Base-by-base conservation (phyloP, 1,140 invertebrate species). In the Latrodectus geometricus region DNA sequence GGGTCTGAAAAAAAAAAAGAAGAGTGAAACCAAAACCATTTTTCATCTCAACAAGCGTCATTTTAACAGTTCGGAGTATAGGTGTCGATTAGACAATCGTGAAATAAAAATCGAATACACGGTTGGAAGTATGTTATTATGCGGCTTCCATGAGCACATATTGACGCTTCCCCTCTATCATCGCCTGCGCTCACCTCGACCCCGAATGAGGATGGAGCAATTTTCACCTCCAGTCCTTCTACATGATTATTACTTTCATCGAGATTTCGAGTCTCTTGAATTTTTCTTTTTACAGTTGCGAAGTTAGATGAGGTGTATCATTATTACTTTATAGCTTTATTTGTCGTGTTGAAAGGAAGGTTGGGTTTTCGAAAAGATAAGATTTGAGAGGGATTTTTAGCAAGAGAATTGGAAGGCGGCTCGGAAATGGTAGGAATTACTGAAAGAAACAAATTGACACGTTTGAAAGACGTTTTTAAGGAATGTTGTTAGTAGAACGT, bases 251-350 rank as follows among this genome's bases (percentile, higher is more conserved):
- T 61, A 61, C 54, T 61, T 61, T 61, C 54, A 61, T 61, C 54
- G 11, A 61, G 11, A 11, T 61, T 14, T 61, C 8, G 54, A 17
- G 54, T 61, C 54, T 61, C 54, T 61, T 61, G 54, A 61, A 61
- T 61, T 61, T 61, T 61, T 61, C 54, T 61, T 61, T 61, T 61
- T 61, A 61, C 54, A 61, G 54, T 61, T 61, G 54, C 54, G 54
- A 11, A 61, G 11, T 61, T 17, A 17, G 54, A 61, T 17, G 11
- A 17, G 54, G 54, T 61, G 8, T 61, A 61, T 61, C 54, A 61
- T 61, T 61, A 61, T 61, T 61, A 17, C 17, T 61, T 61, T 61
- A 61, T 61, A 61, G 54, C 54, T 61, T 61, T 61, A 61, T 61
- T 61, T 61, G 54, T 61, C 54, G 54, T 61, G 54, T 61, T 61